phyloP scores from a whole-genome alignment of 1,140 invertebrate genomes.

The Leptestheria dahalacensis region DNA sequence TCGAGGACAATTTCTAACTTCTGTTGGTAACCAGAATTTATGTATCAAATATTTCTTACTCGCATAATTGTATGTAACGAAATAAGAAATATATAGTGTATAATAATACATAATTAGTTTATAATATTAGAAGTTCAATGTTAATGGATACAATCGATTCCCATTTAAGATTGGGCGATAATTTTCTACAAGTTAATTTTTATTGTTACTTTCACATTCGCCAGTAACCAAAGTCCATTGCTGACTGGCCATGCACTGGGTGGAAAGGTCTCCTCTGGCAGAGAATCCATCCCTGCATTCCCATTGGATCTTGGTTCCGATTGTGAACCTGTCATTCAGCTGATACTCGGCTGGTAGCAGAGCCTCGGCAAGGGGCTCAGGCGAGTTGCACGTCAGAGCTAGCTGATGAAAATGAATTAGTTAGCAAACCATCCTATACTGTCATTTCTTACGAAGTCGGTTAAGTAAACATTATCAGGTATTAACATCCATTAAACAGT shows the following conservation, averaged over 20 bases:
- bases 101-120: too few species aligned
- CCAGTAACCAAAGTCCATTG: conserved; percentile 38
- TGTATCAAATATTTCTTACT: neutral
- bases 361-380: conserved; percentile 11
- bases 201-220: conserved; percentile 28
- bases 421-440: too few species aligned
- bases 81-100: too few species aligned
- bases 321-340: conserved; percentile 4
- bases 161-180: too few species aligned
- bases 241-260: conserved; percentile 33
- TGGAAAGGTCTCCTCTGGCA: conserved; percentile 32
- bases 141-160: too few species aligned
- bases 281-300: conserved; percentile 28
- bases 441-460: too few species aligned
- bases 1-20: neutral
- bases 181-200: too few species aligned
- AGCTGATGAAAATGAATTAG: conserved; percentile 1
- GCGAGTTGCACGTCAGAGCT: conserved; percentile 18
- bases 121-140: too few species aligned
- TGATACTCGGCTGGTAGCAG: conserved; percentile 11
- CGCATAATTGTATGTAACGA: neutral
- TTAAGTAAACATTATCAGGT: neutral
- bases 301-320: conserved; percentile 22
- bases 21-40: too few species aligned
- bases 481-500: neutral